phyloP scores from a whole-genome alignment of 2,113 vertebrate genomes.

The Lagenorhynchus albirostris region DNA sequence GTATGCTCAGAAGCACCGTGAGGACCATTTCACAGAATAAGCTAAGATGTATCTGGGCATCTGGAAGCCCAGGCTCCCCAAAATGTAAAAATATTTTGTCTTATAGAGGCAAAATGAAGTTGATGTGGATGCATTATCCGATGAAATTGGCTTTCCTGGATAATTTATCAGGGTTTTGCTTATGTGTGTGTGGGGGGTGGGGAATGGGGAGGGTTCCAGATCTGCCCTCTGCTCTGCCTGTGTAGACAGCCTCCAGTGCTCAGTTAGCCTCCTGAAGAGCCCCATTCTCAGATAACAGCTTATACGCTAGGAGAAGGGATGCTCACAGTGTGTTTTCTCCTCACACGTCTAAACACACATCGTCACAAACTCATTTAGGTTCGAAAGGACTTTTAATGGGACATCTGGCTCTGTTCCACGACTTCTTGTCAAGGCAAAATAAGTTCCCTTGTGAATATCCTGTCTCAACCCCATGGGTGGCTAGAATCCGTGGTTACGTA shows the following conservation, averaged over 20 bases:
- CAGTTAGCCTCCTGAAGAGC: conserved; percentile 31
- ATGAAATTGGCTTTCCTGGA: not conserved
- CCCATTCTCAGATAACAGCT: conserved; percentile 33
- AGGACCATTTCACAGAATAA: not conserved
- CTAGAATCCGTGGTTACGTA: not conserved
- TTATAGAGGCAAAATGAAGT: not conserved
- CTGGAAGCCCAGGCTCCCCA: not conserved
- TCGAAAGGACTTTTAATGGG: not conserved
- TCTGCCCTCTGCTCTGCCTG: not conserved
- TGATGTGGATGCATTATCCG: not conserved
- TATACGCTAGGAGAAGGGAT: not conserved
- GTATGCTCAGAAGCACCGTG: fast-evolving
- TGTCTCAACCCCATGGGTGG: not conserved
- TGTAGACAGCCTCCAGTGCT: conserved; percentile 4
- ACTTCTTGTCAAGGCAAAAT: not conserved
- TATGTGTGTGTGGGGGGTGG: no score
- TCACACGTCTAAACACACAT: not conserved
- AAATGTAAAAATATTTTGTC: not conserved
- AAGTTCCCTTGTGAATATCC: not conserved
- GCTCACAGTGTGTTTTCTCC: conserved; percentile 15
- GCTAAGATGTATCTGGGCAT: not conserved
- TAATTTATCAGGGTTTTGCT: not conserved
- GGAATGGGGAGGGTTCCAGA: not conserved
- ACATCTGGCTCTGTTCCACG: conserved; percentile 8
- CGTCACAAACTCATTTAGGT: not conserved